phyloP scores from a whole-genome alignment of 1,140 invertebrate species.

The Polypedilum pembai region DNA sequence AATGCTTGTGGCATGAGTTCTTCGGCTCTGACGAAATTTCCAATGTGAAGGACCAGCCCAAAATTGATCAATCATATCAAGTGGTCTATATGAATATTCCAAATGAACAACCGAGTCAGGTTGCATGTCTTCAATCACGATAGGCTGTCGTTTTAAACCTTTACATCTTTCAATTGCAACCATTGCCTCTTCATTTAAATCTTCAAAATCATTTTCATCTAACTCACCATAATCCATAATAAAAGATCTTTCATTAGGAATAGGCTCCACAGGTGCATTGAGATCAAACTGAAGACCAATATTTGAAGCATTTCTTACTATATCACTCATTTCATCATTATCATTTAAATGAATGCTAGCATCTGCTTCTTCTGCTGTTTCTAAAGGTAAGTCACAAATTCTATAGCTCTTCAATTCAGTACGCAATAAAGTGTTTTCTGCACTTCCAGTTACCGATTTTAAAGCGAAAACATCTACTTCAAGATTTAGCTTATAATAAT shows the following conservation, averaged over 20 bases:
- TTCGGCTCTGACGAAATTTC: conserved; percentile 36
- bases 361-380: background rate
- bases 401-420: background rate
- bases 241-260: conserved; percentile 34
- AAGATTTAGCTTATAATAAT: background rate
- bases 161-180: conserved; percentile 37
- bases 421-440: background rate
- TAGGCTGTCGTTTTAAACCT: conserved; percentile 36
- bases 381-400: background rate
- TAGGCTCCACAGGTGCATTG: conserved; percentile 40
- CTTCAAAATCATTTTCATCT: conserved; percentile 31
- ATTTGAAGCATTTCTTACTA: background rate
- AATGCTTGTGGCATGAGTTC: background rate
- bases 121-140: conserved; percentile 39
- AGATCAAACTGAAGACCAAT: conserved; percentile 41
- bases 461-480: background rate
- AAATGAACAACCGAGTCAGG: conserved; percentile 36
- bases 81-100: conserved; percentile 42
- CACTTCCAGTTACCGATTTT: background rate
- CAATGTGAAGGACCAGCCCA: conserved; percentile 43
- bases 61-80: conserved; percentile 42
- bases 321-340: background rate
- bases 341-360: conserved; percentile 5
- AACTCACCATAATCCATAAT: conserved; percentile 35
- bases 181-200: conserved; percentile 35